phyloP scores from a whole-genome alignment of 2,113 vertebrate species.

The Chiloscyllium plagiosum region DNA sequence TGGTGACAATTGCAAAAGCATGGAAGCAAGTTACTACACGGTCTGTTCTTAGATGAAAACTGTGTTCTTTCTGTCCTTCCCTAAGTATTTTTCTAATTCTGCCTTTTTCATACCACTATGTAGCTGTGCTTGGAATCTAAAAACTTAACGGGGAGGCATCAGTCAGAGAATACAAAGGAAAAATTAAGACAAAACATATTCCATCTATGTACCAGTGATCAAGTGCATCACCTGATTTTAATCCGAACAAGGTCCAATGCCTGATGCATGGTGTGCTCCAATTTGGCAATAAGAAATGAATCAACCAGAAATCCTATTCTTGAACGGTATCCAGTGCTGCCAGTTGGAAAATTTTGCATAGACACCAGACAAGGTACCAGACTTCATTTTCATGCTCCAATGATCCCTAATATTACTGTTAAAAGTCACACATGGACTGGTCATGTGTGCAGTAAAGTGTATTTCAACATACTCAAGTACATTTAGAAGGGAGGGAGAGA shows the following conservation, averaged over 20 bases:
- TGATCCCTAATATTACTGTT: neutral
- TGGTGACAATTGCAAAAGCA: neutral
- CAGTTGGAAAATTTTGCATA: neutral
- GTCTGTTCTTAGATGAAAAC: neutral
- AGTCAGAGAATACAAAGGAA: neutral
- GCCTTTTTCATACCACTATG: neutral
- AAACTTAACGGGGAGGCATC: neutral
- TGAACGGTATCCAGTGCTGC: neutral
- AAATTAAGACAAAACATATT: neutral
- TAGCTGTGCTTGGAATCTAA: neutral
- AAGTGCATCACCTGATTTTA: neutral
- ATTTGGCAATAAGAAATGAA: neutral
- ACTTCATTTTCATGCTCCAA: neutral
- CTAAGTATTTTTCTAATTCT: neutral
- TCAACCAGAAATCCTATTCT: neutral
- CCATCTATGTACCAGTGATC: neutral
- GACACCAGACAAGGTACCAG: neutral
- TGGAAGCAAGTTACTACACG: neutral
- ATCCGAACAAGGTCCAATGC: neutral
- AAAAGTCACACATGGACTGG: neutral
- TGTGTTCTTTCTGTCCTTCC: neutral
- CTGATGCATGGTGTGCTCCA: neutral
- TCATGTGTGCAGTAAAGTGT: neutral
- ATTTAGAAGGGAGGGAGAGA: neutral
- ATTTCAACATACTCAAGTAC: neutral